These are phyloP conservation scores for Oceanites oceanicus DNA, from an alignment of 2,113 vertebrate genomes.

Conservation along the genomic window DNA sequence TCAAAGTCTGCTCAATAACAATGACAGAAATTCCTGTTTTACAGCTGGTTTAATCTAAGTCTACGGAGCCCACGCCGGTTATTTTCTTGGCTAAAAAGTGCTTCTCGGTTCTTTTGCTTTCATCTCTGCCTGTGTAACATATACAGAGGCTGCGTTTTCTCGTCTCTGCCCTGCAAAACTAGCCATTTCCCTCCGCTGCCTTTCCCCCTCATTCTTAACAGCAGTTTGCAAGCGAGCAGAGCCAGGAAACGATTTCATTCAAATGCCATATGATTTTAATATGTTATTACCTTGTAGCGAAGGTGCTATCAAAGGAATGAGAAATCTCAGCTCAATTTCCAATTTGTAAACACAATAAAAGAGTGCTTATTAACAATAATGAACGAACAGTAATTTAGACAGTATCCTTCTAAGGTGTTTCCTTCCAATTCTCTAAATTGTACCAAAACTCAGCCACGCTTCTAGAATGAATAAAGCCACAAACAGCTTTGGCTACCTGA, in stretches of 20 bases:
- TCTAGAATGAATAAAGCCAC: background rate
- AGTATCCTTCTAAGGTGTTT: background rate
- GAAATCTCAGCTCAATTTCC: background rate
- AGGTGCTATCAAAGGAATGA: background rate
- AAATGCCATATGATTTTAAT: background rate
- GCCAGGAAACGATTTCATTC: background rate
- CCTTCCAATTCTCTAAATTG: background rate
- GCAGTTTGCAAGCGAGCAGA: background rate
- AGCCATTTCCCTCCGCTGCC: background rate
- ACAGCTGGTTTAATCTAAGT: conserved; percentile 70
- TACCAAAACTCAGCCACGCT: background rate
- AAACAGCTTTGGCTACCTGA: background rate
- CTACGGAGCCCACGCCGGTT: background rate
- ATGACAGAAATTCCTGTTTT: conserved; percentile 74
- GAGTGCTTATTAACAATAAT: background rate
- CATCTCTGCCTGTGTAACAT: conserved; percentile 79
- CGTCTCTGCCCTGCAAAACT: conserved; percentile 45
- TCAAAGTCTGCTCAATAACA: conserved; percentile 70
- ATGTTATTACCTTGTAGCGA: background rate
- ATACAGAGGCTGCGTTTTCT: conserved; percentile 42
- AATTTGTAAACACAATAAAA: conserved; percentile 8
- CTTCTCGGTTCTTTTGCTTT: conserved; percentile 72
- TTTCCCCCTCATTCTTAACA: background rate
- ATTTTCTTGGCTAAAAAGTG: conserved; percentile 62
- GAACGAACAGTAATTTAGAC: background rate